Evolutionary conservation across 1,140 invertebrate species (phyloP).

Genomic region (Coptotermes formosanus): DNA sequence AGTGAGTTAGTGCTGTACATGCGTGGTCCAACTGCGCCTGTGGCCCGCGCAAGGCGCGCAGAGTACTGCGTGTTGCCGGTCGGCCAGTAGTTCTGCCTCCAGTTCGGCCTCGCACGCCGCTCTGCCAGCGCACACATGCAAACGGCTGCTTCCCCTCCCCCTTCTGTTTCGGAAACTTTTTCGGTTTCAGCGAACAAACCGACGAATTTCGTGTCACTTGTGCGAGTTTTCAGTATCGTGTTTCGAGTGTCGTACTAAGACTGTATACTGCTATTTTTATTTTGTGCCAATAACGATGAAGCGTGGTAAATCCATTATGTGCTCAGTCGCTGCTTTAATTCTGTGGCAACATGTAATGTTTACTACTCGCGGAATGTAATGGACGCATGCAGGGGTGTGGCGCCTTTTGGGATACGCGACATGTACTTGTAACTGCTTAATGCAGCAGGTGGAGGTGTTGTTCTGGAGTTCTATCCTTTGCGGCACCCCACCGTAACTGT

Average conservation of each 20-base stretch:
- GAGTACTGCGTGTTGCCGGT: not conserved
- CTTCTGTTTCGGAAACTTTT: not conserved
- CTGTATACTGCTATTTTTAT: too few species aligned
- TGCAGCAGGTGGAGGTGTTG: not conserved
- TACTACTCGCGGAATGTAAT: not conserved
- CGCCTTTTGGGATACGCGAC: not conserved
- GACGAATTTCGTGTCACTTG: not conserved
- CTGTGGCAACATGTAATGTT: too few species aligned
- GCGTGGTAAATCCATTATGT: too few species aligned
- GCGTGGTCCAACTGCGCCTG: not conserved
- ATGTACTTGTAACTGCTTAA: not conserved
- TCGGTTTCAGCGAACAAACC: too few species aligned
- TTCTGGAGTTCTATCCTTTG: constrained; percentile 9
- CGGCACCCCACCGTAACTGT: not conserved
- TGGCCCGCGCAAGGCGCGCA: not conserved
- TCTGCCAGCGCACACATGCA: not conserved
- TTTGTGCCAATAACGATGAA: too few species aligned
- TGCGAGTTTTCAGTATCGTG: not conserved
- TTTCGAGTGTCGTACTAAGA: too few species aligned
- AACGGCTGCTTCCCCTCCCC: not conserved
- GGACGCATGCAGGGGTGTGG: not conserved
- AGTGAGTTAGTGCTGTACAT: not conserved
- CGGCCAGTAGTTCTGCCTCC: not conserved
- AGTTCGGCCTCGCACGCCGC: not conserved
- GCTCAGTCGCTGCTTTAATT: too few species aligned